Percentiles rank a stretch among this genome's conserved stretches.
Conservation (phyloP, 2,113 vertebrate species). For the Hemiscyllium ocellatum region DNA sequence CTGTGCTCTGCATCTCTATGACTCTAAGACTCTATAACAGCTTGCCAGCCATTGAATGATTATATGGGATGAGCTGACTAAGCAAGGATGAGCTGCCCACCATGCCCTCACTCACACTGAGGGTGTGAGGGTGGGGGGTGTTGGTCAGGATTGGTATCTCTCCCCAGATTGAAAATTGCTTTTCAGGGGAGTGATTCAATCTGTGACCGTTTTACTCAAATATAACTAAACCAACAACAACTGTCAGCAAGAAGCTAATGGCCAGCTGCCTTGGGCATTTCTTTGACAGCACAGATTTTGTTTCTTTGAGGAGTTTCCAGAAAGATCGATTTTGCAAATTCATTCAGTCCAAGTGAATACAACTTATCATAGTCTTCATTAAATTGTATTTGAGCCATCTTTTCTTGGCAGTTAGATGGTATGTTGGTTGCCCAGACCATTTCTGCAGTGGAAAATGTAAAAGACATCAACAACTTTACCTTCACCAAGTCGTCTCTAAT, state of each 20-base stretch:
- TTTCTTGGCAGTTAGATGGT: background rate
- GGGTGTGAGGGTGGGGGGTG: too few species aligned
- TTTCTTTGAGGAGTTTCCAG: background rate
- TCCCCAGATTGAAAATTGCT: background rate
- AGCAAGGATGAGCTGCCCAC: too few species aligned
- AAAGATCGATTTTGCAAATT: background rate
- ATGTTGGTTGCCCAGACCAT: background rate
- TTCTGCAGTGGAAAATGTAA: background rate
- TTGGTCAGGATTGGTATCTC: too few species aligned
- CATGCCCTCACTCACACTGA: too few species aligned
- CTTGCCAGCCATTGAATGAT: background rate
- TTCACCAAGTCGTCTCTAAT: background rate
- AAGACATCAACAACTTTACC: background rate
- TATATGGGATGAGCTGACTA: too few species aligned
- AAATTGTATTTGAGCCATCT: background rate
- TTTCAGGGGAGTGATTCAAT: background rate
- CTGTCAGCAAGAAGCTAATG: background rate
- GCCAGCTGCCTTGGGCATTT: background rate
- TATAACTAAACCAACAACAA: background rate
- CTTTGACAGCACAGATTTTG: background rate
- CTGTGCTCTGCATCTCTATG: too few species aligned
- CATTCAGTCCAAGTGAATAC: background rate
- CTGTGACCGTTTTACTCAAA: background rate
- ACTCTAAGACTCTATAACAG: too few species aligned
- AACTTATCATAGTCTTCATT: background rate